Conservation (phyloP, 2,797 vertebrate species). For the Acanthornis magna region DNA sequence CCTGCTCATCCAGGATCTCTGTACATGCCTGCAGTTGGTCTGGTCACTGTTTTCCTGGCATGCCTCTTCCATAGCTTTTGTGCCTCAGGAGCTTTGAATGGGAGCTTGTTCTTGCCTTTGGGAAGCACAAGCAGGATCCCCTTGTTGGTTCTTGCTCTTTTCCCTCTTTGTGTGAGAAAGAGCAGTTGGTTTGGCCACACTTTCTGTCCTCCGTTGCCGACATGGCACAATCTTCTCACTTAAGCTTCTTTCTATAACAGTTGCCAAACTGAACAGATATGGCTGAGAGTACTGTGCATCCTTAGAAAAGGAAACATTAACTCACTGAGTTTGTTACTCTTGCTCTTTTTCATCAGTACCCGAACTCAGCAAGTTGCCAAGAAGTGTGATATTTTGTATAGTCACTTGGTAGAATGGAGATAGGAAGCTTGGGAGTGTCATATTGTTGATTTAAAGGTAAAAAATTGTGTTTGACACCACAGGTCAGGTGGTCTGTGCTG, state of each 20-base stretch:
- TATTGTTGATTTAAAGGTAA: background rate
- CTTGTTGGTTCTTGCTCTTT: background rate
- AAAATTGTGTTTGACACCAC: background rate
- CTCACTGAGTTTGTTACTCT: background rate
- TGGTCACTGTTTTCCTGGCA: background rate
- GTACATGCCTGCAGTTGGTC: background rate
- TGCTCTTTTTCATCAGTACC: background rate
- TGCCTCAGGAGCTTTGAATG: background rate
- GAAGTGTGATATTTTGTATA: background rate
- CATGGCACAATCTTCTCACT: background rate
- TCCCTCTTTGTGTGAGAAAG: background rate
- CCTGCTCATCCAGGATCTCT: background rate
- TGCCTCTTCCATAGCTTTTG: background rate
- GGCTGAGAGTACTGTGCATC: rapidly evolving
- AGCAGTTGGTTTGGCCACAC: rapidly evolving
- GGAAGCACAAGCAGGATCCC: background rate
- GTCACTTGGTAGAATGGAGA: background rate
- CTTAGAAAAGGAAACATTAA: background rate
- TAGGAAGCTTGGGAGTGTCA: background rate
- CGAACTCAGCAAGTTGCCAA: background rate
- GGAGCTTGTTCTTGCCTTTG: background rate
- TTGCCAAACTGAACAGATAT: background rate
- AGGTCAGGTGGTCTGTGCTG: background rate
- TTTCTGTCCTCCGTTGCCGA: background rate
- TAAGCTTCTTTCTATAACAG: background rate